phyloP scores from a whole-genome alignment of 2,113 vertebrate genomes.

The Asarcornis scutulata region DNA sequence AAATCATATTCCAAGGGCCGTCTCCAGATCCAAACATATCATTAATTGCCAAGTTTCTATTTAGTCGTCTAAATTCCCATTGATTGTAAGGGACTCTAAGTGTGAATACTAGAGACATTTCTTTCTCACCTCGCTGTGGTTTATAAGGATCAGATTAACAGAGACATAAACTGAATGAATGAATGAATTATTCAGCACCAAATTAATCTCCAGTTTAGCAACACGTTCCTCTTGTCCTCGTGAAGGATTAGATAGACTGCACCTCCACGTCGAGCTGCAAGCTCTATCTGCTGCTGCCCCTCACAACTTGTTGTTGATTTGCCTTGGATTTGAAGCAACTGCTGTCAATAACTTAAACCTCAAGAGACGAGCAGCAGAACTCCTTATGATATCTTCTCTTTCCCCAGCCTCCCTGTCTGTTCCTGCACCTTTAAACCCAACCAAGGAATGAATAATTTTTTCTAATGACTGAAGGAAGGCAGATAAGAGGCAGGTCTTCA shows the following conservation, averaged over 20 bases:
- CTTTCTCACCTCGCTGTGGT: neutral
- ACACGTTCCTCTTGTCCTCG: neutral
- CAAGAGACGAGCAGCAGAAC: neutral
- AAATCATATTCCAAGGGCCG: neutral
- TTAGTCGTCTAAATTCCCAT: neutral
- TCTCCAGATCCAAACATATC: neutral
- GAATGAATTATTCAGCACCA: neutral
- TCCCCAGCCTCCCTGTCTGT: neutral
- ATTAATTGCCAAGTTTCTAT: neutral
- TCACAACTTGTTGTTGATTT: slow-evolving; percentile 8
- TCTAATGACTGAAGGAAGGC: slow-evolving; percentile 61
- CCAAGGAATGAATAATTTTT: slow-evolving; percentile 17
- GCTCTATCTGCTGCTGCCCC: neutral
- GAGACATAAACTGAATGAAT: neutral
- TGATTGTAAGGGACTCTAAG: neutral
- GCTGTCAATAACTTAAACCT: slow-evolving; percentile 21
- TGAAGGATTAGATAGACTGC: neutral
- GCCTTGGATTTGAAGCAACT: slow-evolving; percentile 21
- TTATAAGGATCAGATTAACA: neutral
- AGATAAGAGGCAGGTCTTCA: slow-evolving; percentile 71
- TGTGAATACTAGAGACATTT: neutral
- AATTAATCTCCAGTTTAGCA: slow-evolving; percentile 18
- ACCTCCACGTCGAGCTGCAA: neutral
- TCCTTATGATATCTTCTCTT: neutral
- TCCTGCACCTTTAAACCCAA: slow-evolving; percentile 40